Percentiles rank a stretch among this genome's conserved stretches.
These are phyloP conservation scores for Sanderia malayensis DNA, from an alignment of 30 jellyfish, hydroid and myxozoan genomes.

Conservation along the genomic window DNA sequence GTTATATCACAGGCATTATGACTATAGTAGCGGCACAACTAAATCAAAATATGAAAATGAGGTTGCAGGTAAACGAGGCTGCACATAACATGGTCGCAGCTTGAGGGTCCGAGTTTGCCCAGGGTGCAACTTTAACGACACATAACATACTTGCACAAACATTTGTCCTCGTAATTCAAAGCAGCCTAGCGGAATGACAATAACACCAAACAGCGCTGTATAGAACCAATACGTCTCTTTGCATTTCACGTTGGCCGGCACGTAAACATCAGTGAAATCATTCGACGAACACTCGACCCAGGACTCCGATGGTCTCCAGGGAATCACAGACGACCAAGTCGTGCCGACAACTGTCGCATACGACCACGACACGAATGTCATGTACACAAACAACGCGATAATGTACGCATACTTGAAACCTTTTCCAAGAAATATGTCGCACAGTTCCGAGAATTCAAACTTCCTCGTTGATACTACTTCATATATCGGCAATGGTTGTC, in stretches of 20 bases:
- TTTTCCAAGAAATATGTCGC: constrained; percentile 22
- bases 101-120: too few species aligned
- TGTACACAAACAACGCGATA: neutral
- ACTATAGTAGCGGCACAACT: too few species aligned
- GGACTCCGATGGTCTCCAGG: constrained; percentile 20
- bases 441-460: constrained; percentile 27
- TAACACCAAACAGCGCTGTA: constrained; percentile 10
- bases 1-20: too few species aligned
- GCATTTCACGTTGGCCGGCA: constrained; percentile 11
- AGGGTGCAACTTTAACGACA: too few species aligned
- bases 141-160: constrained; percentile 10
- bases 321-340: constrained; percentile 14
- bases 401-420: neutral
- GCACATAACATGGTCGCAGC: too few species aligned
- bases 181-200: constrained; percentile 18
- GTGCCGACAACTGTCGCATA: constrained; percentile 22
- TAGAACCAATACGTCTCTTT: constrained; percentile 34
- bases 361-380: constrained; percentile 26
- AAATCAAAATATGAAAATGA: too few species aligned
- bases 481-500: constrained; percentile 23
- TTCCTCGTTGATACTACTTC: constrained; percentile 26
- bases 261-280: constrained; percentile 15
- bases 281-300: constrained; percentile 1
- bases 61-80: too few species aligned
- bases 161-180: constrained; percentile 14